phyloP scores from a whole-genome alignment of 2,888 invertebrate species.

The Poecilobothrus nobilitatus region DNA sequence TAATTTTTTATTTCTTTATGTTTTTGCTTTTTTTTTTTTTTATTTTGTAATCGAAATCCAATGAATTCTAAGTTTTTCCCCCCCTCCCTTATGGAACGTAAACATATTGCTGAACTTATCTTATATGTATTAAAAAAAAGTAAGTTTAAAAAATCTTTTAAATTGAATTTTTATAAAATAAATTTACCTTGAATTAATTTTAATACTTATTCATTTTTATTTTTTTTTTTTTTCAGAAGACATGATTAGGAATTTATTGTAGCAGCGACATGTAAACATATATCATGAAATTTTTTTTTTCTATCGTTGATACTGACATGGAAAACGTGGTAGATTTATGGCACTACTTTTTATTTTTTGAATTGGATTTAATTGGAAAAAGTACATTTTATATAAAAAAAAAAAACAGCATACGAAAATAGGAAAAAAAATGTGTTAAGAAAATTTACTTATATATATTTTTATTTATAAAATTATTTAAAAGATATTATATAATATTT shows the following conservation, averaged over 20 bases:
- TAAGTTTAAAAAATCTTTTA: too few relatives aligned
- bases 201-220: not conserved
- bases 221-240: not conserved
- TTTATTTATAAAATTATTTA: too few relatives aligned
- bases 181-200: constrained; percentile 6
- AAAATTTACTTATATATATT: not conserved
- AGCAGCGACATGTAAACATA: not conserved
- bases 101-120: too few relatives aligned
- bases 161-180: not conserved
- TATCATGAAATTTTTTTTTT: not conserved
- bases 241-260: constrained; percentile 6
- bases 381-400: not conserved
- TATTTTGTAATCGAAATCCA: not conserved
- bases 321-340: constrained; percentile 3
- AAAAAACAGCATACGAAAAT: not conserved
- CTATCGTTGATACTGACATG: not conserved
- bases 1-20: too few relatives aligned
- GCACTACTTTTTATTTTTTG: not conserved
- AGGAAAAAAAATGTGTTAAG: not conserved
- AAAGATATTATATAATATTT: too few relatives aligned
- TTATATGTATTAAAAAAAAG: too few relatives aligned
- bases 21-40: too few relatives aligned
- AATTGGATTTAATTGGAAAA: not conserved
- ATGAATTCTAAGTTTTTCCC: not conserved
- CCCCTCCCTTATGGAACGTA: not conserved